phyloP scores from a whole-genome alignment of 2,888 invertebrate species.

The Automeris io region DNA sequence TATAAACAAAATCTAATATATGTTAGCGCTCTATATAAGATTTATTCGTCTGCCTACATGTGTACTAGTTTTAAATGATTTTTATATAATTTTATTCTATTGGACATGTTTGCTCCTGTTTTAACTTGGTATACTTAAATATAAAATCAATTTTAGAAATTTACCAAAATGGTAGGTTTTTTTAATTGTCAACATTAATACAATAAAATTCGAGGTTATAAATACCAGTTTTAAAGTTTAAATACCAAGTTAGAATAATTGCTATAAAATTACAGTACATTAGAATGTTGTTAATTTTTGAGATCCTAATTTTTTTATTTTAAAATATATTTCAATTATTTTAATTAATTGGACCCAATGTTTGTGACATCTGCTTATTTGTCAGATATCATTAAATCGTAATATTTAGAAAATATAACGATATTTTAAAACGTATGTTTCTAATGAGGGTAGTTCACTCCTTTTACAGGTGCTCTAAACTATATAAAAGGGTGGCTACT shows the following conservation, averaged over 20 bases:
- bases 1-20: constrained; percentile 28
- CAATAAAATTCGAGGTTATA: neutral
- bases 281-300: neutral
- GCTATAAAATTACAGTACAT: neutral
- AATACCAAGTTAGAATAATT: neutral
- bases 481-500: too few relatives aligned
- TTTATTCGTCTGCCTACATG: constrained; percentile 20
- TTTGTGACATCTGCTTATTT: neutral
- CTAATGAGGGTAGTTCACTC: too few relatives aligned
- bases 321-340: neutral
- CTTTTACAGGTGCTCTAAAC: too few relatives aligned
- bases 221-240: neutral
- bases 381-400: neutral
- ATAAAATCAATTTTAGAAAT: too few relatives aligned
- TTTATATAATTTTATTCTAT: constrained; percentile 12
- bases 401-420: too few relatives aligned
- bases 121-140: too few relatives aligned
- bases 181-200: neutral
- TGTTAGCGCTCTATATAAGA: constrained; percentile 14
- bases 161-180: neutral
- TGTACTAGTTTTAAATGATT: constrained; percentile 16
- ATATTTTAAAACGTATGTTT: too few relatives aligned
- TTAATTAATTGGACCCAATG: neutral
- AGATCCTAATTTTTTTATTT: neutral
- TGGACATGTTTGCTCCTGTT: constrained; percentile 5